Evolutionary conservation across 2,797 vertebrate species (phyloP).

Genomic region (Peromyscus nudipes): DNA sequence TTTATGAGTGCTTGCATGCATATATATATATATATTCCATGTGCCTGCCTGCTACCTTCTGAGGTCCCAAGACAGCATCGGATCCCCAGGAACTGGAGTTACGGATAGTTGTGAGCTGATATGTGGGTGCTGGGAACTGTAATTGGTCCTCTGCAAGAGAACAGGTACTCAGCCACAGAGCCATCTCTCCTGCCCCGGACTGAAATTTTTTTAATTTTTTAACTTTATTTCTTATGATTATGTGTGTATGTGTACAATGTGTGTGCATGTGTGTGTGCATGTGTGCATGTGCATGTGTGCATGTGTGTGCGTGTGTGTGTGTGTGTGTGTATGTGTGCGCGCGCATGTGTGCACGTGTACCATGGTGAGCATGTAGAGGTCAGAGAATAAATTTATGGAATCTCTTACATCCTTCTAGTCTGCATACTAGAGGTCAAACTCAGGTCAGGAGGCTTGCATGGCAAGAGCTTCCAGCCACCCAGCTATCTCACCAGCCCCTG

Average conservation of each 20-base stretch:
- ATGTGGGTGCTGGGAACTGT: too few species aligned
- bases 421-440: neutral
- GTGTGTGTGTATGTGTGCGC: too few species aligned
- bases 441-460: neutral
- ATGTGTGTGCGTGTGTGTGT: too few species aligned
- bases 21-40: neutral
- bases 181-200: too few species aligned
- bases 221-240: neutral
- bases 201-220: neutral
- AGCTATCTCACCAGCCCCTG: neutral
- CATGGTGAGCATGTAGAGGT: neutral
- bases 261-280: neutral
- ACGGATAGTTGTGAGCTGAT: neutral
- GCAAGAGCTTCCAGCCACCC: neutral
- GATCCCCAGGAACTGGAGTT: neutral
- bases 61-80: neutral
- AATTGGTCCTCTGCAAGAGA: too few species aligned
- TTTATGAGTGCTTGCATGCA: neutral
- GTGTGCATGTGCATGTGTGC: too few species aligned
- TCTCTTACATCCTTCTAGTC: neutral
- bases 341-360: neutral
- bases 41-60: neutral
- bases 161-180: too few species aligned
- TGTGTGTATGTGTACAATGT: neutral
- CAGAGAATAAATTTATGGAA: neutral